These are phyloP conservation scores for Halichondria panicea DNA, from an alignment of 37 sponge, comb jelly and placozoan species.

Conservation along the genomic window DNA sequence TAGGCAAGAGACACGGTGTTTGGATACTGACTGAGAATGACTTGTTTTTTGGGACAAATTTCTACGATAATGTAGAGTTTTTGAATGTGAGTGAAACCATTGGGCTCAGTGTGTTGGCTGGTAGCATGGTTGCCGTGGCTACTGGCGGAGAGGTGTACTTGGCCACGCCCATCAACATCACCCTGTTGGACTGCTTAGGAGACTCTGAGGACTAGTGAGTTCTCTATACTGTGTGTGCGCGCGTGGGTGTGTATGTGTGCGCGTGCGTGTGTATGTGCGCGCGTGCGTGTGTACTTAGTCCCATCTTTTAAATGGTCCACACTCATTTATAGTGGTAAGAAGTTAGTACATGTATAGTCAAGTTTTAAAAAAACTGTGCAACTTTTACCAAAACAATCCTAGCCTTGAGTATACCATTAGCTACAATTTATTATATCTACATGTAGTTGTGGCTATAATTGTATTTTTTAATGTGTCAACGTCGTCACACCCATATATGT, in stretches of 20 bases:
- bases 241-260: no score
- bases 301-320: no score
- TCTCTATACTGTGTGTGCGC: no score
- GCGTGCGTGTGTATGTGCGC: no score
- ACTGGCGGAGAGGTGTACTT: conserved; percentile 26
- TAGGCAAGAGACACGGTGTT: conserved; percentile 24
- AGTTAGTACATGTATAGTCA: no score
- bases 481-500: neutral
- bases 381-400: no score
- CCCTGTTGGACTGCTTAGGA: conserved; percentile 57
- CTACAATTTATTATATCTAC: no score
- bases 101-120: conserved; percentile 6
- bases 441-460: no score
- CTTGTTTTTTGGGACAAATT: conserved; percentile 46
- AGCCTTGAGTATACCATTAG: no score
- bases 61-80: conserved; percentile 25
- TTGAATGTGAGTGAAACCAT: conserved; percentile 25
- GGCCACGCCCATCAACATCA: conserved; percentile 40
- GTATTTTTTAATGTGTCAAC: neutral
- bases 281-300: no score
- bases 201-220: neutral
- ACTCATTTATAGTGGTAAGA: no score
- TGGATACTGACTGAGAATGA: conserved; percentile 51
- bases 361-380: no score
- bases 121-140: conserved; percentile 22